A percentile compares a stretch with the other conserved stretches of the same genome.
Evolutionary conservation across 2,888 invertebrate species (phyloP).

Genomic region (Lasioglossum leucozonium): DNA sequence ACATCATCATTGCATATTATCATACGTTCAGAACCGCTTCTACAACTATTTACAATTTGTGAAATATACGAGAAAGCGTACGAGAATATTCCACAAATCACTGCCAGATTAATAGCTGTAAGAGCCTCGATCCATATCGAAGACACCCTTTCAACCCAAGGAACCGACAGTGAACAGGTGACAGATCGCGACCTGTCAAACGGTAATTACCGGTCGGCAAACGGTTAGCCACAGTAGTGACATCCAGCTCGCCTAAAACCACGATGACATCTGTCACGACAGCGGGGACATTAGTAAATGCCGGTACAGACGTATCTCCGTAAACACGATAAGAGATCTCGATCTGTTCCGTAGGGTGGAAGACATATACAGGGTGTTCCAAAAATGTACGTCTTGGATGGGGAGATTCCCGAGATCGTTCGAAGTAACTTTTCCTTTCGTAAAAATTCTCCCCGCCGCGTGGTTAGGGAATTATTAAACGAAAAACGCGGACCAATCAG

Average conservation of each 20-base stretch:
- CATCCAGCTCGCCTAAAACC: neutral
- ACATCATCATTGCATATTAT: neutral
- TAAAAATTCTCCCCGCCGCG: neutral
- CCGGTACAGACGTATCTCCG: slow-evolving; percentile 27
- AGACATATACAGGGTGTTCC: slow-evolving; percentile 19
- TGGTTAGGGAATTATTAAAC: neutral
- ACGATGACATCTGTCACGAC: slow-evolving; percentile 64
- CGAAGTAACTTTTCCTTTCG: neutral
- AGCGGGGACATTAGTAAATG: slow-evolving; percentile 58
- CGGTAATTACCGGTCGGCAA: neutral
- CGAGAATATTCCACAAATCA: neutral
- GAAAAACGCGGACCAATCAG: neutral
- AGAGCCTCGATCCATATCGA: neutral
- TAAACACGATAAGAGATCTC: slow-evolving; percentile 55
- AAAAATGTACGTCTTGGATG: neutral
- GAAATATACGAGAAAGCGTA: neutral
- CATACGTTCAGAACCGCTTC: neutral
- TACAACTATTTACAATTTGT: neutral
- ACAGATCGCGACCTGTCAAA: slow-evolving; percentile 1
- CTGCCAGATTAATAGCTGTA: neutral
- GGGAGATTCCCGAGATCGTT: neutral
- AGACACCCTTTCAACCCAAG: neutral
- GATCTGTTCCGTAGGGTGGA: neutral
- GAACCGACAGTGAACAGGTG: neutral
- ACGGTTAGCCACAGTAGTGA: neutral